These are phyloP conservation scores for Blastomussa wellsi DNA, from an alignment of 92 coral and sea anemone genomes.

Conservation along the genomic window DNA sequence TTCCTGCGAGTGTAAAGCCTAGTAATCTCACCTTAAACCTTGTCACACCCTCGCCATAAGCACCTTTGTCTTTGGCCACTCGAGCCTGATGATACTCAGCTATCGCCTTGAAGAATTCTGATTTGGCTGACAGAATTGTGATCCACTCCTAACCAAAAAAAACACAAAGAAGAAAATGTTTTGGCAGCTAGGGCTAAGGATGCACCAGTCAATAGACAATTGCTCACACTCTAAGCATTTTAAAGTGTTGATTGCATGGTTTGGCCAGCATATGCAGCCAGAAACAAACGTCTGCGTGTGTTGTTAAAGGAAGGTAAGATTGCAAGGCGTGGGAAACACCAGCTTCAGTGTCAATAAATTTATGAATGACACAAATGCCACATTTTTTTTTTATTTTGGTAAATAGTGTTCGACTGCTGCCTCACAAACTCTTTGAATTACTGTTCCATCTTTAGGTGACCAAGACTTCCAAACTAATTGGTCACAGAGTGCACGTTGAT, in stretches of 20 bases:
- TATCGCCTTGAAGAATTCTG: slow-evolving; percentile 81
- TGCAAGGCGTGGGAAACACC: no score
- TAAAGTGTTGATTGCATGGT: no score
- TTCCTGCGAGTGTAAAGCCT: neutral
- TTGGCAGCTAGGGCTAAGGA: no score
- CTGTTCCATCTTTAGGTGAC: neutral
- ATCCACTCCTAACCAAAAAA: slow-evolving; percentile 84
- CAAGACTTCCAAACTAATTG: neutral
- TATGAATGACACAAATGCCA: no score
- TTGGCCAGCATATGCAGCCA: no score
- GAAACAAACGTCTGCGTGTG: no score
- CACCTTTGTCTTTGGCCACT: slow-evolving; percentile 87
- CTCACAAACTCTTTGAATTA: neutral
- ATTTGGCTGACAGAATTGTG: slow-evolving; percentile 75
- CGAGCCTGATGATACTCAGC: slow-evolving; percentile 90
- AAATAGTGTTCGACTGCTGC: neutral
- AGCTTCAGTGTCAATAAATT: no score
- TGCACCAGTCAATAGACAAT: no score
- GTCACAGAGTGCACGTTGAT: no score
- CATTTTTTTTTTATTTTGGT: no score
- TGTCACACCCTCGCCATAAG: slow-evolving; percentile 92
- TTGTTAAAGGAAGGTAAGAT: no score
- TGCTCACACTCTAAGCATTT: no score
- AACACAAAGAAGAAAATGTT: neutral
- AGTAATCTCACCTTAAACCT: slow-evolving; percentile 74